Evolutionary conservation across 2,797 vertebrate genomes (phyloP), one percentile per base, ranked within the genome.

Genomic region (Poeciliopsis paucimaculata): DNA sequence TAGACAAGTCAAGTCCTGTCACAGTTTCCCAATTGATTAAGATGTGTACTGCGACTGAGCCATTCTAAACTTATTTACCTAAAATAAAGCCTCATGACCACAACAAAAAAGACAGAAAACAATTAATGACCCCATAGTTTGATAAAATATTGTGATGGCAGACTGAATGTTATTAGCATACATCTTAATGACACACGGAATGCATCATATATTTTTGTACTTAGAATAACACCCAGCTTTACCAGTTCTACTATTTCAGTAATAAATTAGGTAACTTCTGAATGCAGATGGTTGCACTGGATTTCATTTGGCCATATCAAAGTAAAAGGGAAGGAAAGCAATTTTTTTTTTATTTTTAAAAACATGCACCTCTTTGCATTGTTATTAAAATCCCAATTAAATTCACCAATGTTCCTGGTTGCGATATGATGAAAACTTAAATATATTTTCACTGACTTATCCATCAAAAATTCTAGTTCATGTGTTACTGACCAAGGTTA

Each of bases 401-500:
- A 41, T 70, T 43, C 23, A n/a, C 23, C 13, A 0, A 26, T 39
- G 41, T n/a, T 41, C n/a, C 2, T n/a, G 12, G 23, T n/a, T 70
- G 66, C 6, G 10, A 66, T 66, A 20, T 39, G 8, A 10, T 39
- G 11, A 39, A 36, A 34, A 34, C 6, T 20, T 39, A 11, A 64
- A 16, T 34, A 64, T 5, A 66, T 39, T 20, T 10, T 66, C 41
- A 10, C 36, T 23, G 36, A 20, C 36, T 18, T n/a, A 76, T 72
- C 15, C 11, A 45, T 36, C 46, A 20, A 49, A 28, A 34, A 60
- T 26, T 46, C 64, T 31, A 72, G 31, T 79, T 41, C 5, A 73
- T 18, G 41, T 47, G 26, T 43, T 79, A 96, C 97, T 96, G 88
- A 99, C 98, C 98, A 77, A 99, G 95, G 89, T 99, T 99, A 45